phyloP scores from a whole-genome alignment of 2,113 vertebrate species.

The Scophthalmus maximus region DNA sequence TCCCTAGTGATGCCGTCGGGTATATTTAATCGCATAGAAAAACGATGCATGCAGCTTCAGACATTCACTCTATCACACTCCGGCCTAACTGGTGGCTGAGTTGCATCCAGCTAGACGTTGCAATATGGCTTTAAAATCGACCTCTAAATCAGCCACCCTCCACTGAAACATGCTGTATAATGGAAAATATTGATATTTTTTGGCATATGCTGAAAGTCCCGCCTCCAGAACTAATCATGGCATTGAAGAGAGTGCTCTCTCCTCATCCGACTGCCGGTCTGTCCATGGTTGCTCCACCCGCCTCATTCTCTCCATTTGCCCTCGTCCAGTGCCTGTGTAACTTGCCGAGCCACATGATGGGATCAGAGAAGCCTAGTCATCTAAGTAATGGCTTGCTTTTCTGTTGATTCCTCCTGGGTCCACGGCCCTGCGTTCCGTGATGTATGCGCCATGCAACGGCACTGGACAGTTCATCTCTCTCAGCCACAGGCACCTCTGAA shows the following conservation, averaged over 20 bases:
- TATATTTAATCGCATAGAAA: conserved; percentile 6
- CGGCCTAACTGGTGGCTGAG: conserved; percentile 19
- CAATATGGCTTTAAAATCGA: conserved; percentile 35
- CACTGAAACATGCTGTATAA: conserved; percentile 31
- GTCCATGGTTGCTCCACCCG: conserved; percentile 11
- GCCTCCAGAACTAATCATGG: conserved; percentile 47
- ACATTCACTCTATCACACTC: conserved; percentile 35
- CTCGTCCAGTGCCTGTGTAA: conserved; percentile 46
- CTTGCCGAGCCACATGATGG: conserved; percentile 58
- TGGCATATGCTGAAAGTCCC: conserved; percentile 43
- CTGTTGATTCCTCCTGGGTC: conserved; percentile 71
- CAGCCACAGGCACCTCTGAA: conserved; percentile 69
- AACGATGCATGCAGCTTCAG: conserved; percentile 35
- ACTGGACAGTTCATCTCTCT: conserved; percentile 76
- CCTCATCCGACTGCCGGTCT: conserved; percentile 19
- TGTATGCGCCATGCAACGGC: conserved; percentile 74
- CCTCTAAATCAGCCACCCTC: conserved; percentile 48
- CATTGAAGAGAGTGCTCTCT: conserved; percentile 39
- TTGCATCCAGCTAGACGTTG: conserved; percentile 36
- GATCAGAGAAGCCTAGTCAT: conserved; percentile 71
- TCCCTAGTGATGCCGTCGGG: background rate
- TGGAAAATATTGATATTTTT: conserved; percentile 62
- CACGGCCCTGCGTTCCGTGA: conserved; percentile 53
- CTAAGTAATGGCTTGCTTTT: conserved; percentile 78
- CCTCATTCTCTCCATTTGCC: conserved; percentile 39